Evolutionary conservation across 2,888 invertebrate species (phyloP).

Genomic region (Diplazon laetatorius): DNA sequence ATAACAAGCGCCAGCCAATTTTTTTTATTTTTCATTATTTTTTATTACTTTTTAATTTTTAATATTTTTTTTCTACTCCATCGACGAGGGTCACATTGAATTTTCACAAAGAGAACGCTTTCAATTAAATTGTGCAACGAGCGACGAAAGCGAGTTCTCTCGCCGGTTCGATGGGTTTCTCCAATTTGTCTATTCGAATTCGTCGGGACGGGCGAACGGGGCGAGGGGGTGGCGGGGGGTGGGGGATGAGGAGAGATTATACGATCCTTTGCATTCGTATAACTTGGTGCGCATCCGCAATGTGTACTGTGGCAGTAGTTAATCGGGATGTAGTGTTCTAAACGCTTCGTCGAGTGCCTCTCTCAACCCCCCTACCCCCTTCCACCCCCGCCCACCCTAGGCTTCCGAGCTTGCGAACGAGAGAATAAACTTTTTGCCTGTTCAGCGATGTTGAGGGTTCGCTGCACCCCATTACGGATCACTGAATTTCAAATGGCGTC

Average conservation of each 20-base stretch:
- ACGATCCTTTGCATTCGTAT: constrained; percentile 5
- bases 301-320: constrained; percentile 20
- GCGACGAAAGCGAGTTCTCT: neutral
- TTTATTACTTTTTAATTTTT: neutral
- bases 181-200: constrained; percentile 22
- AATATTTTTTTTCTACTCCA: neutral
- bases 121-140: constrained; percentile 18
- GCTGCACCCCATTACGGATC: constrained; percentile 44
- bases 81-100: neutral
- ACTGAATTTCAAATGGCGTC: constrained; percentile 42
- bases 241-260: too few species aligned
- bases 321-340: constrained; percentile 40
- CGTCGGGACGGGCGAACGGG: too few species aligned
- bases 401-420: constrained; percentile 22
- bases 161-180: constrained; percentile 1
- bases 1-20: too few species aligned
- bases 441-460: constrained; percentile 37
- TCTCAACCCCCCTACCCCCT: too few species aligned
- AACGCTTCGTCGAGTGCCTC: constrained; percentile 44
- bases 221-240: too few species aligned
- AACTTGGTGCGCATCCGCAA: constrained; percentile 27
- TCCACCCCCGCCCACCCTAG: too few species aligned
- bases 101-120: neutral
- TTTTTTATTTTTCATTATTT: neutral
- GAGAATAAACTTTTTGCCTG: constrained; percentile 45